Conservation (phyloP, 2,888 invertebrate species). For the Idaea aversata region DNA sequence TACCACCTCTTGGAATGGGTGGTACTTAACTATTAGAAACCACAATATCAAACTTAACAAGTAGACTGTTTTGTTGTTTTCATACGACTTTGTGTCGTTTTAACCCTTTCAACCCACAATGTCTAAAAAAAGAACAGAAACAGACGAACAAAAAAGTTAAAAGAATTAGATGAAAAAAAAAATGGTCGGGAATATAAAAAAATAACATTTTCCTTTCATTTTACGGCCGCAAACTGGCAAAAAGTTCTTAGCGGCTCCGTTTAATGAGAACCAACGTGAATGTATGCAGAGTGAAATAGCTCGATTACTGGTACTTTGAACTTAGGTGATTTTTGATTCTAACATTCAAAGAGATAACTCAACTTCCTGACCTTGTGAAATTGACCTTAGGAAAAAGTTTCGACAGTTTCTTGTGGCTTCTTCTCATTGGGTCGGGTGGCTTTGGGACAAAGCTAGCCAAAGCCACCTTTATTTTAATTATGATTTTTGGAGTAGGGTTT, state of each 20-base stretch:
- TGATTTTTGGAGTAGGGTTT: no score
- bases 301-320: constrained; percentile 28
- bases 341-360: not conserved
- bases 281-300: constrained; percentile 45
- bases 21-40: not conserved
- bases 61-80: not conserved
- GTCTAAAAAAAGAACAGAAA: constrained; percentile 2
- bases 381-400: no score
- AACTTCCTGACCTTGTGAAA: no score
- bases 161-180: constrained; percentile 23
- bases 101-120: not conserved
- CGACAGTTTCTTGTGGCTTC: no score
- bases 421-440: no score
- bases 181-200: constrained; percentile 36
- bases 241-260: constrained; percentile 54
- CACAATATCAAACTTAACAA: not conserved
- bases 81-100: not conserved
- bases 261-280: constrained; percentile 58
- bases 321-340: constrained; percentile 9
- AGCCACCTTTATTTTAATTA: no score
- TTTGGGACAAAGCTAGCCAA: no score
- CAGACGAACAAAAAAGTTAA: not conserved
- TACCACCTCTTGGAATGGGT: not conserved
- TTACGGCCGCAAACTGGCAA: constrained; percentile 50
- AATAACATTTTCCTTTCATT: constrained; percentile 43